These are phyloP conservation scores for Oreohelix idahoensis DNA, from an alignment of 1,140 invertebrate species.

Conservation along the genomic window DNA sequence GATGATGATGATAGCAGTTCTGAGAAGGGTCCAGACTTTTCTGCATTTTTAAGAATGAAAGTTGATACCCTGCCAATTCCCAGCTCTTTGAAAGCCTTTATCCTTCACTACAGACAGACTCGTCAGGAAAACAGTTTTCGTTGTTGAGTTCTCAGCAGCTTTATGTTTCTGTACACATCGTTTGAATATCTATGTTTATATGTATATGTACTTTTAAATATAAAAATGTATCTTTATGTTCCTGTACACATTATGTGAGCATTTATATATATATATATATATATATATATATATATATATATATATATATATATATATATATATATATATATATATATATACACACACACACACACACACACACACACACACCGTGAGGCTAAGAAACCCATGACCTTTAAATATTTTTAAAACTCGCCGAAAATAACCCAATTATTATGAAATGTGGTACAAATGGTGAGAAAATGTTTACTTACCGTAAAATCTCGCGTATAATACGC, in stretches of 20 bases:
- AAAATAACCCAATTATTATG: too few species aligned
- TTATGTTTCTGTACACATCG: neutral
- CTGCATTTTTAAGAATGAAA: slow-evolving; percentile 24
- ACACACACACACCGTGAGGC: too few species aligned
- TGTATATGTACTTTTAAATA: neutral
- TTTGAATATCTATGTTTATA: neutral
- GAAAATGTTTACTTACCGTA: too few species aligned
- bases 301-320: too few species aligned
- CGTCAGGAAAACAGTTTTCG: neutral
- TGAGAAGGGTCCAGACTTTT: slow-evolving; percentile 21
- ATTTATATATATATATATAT: too few species aligned
- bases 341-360: too few species aligned
- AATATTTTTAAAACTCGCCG: too few species aligned
- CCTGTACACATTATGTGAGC: neutral
- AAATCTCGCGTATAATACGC: too few species aligned
- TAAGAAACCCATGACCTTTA: too few species aligned
- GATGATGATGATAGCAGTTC: neutral
- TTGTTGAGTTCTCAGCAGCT: neutral
- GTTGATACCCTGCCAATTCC: slow-evolving; percentile 35
- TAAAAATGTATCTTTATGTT: neutral
- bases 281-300: too few species aligned
- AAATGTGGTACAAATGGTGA: too few species aligned
- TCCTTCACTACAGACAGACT: slow-evolving; percentile 29
- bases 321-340: too few species aligned
- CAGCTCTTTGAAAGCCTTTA: slow-evolving; percentile 25